These are phyloP conservation scores for Acrobasis suavella DNA, from an alignment of 2,888 invertebrate species.

Conservation along the genomic window DNA sequence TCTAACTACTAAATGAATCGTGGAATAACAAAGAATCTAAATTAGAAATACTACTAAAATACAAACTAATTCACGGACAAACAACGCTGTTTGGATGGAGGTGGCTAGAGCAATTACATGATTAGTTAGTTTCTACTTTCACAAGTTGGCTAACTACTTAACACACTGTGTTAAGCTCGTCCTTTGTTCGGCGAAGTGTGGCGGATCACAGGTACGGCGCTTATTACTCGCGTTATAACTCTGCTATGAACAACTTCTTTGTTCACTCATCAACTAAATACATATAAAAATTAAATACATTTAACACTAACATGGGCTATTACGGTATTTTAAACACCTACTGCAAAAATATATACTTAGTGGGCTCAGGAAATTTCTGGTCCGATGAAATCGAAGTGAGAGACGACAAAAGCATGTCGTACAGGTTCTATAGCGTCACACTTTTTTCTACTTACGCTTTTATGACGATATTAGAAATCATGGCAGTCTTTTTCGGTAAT, in stretches of 20 bases:
- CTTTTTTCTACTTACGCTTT: constrained; percentile 54
- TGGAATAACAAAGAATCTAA: background rate
- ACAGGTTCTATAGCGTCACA: constrained; percentile 46
- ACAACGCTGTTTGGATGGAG: constrained; percentile 11
- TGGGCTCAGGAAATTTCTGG: constrained; percentile 72
- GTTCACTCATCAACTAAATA: background rate
- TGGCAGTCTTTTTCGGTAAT: constrained; percentile 58
- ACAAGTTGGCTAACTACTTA: constrained; percentile 29
- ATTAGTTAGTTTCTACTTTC: constrained; percentile 29
- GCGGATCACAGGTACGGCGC: constrained; percentile 15
- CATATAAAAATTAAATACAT: background rate
- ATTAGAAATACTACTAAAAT: background rate
- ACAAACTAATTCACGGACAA: constrained; percentile 3
- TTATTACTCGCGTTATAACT: constrained; percentile 6
- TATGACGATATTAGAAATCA: constrained; percentile 66
- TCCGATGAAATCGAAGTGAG: constrained; percentile 54
- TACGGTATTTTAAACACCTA: constrained; percentile 55
- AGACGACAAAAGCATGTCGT: constrained; percentile 52
- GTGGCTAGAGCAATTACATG: constrained; percentile 27
- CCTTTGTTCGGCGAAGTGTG: constrained; percentile 18
- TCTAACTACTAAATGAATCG: too few species aligned
- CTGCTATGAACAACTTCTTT: background rate
- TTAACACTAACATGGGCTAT: constrained; percentile 53
- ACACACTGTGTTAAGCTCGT: constrained; percentile 25
- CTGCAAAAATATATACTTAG: constrained; percentile 54